phyloP scores from a whole-genome alignment of 2,888 invertebrate genomes.

The Trilocha varians region DNA sequence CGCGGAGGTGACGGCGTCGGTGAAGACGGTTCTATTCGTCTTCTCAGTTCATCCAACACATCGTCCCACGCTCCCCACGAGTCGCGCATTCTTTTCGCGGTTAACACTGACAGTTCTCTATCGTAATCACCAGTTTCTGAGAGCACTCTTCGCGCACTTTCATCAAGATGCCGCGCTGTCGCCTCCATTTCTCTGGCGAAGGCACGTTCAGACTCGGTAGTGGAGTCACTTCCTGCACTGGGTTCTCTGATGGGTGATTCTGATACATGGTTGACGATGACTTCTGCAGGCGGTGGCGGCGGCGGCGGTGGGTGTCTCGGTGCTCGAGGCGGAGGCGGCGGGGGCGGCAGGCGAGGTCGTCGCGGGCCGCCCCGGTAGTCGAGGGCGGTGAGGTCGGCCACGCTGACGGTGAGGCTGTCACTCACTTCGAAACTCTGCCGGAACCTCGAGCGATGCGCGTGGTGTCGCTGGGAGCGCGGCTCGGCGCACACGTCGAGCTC shows the following conservation, averaged over 20 bases:
- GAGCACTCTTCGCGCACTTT: conserved; percentile 51
- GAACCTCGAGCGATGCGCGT: conserved; percentile 52
- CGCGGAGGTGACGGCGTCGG: conserved; percentile 55
- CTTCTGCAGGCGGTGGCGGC: conserved; percentile 38
- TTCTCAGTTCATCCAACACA: conserved; percentile 60
- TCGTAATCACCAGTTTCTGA: conserved; percentile 72
- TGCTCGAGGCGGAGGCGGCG: conserved; percentile 41
- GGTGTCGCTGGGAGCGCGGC: conserved; percentile 41
- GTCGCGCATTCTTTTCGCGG: conserved; percentile 58
- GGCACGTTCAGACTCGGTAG: conserved; percentile 60
- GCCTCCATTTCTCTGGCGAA: conserved; percentile 64
- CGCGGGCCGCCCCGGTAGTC: conserved; percentile 65
- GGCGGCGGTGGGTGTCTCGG: conserved; percentile 27
- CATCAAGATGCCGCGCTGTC: conserved; percentile 59
- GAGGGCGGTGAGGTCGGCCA: conserved; percentile 75
- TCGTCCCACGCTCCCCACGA: conserved; percentile 70
- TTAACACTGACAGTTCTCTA: conserved; percentile 70
- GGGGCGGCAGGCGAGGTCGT: conserved; percentile 53
- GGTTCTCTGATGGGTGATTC: conserved; percentile 49
- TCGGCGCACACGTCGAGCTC: conserved; percentile 77
- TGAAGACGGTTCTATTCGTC: conserved; percentile 53
- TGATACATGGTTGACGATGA: conserved; percentile 27
- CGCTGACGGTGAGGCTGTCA: conserved; percentile 73
- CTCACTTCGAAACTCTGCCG: conserved; percentile 61
- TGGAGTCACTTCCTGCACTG: conserved; percentile 62